Evolutionary conservation across 2,113 vertebrate genomes (phyloP).

Genomic region (Rhinogobius similis): DNA sequence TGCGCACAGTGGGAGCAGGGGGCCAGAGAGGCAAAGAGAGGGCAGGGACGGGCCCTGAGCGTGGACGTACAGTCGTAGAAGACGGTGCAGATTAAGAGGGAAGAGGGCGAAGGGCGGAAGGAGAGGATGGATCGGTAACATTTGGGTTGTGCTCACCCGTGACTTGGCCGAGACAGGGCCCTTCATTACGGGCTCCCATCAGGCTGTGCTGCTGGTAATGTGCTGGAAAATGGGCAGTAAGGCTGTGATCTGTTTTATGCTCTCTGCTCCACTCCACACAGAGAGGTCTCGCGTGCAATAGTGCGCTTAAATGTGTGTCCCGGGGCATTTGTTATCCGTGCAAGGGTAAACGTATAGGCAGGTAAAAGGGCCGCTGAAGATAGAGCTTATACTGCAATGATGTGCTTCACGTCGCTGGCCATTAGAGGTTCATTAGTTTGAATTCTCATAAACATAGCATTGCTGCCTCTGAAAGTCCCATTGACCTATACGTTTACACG

Average conservation of each 20-base stretch:
- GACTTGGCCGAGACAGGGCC: constrained; percentile 61
- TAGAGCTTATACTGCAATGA: background rate
- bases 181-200: constrained; percentile 68
- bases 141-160: constrained; percentile 62
- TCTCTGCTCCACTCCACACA: constrained; percentile 38
- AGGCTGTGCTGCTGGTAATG: constrained; percentile 69
- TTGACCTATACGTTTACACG: too few relatives aligned
- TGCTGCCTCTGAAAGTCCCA: too few relatives aligned
- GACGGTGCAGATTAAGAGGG: constrained; percentile 7
- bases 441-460: background rate
- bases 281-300: constrained; percentile 30
- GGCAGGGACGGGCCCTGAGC: constrained; percentile 7
- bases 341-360: background rate
- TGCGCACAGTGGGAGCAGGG: constrained; percentile 17
- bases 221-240: constrained; percentile 71
- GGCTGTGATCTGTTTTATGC: constrained; percentile 66
- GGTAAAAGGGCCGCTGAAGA: background rate
- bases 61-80: constrained; percentile 30
- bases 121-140: constrained; percentile 51
- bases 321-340: background rate
- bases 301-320: background rate
- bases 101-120: background rate
- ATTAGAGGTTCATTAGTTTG: background rate
- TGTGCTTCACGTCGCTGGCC: background rate
- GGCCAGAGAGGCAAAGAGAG: constrained; percentile 14